phyloP scores from a whole-genome alignment of 2,797 vertebrate species.

The Lepilemur ruficaudatus region DNA sequence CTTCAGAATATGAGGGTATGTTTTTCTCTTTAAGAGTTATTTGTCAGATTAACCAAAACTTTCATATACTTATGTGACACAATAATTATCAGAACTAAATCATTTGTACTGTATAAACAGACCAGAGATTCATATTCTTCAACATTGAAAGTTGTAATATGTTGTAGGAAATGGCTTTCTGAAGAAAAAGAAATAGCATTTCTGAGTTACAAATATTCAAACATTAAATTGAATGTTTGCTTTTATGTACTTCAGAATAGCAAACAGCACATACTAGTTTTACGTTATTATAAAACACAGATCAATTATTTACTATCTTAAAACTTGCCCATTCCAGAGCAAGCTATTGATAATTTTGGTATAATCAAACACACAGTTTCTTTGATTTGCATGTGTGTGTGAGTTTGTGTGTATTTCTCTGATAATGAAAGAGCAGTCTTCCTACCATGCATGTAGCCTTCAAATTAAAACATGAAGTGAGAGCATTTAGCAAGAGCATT shows the following conservation, averaged over 20 bases:
- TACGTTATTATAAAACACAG: neutral
- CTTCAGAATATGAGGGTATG: neutral
- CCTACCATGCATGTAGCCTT: neutral
- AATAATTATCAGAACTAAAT: neutral
- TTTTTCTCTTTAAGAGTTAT: neutral
- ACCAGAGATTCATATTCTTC: neutral
- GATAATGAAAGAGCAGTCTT: neutral
- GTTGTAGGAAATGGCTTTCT: neutral
- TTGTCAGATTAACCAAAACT: neutral
- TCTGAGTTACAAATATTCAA: neutral
- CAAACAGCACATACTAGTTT: neutral
- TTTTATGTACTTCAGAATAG: neutral
- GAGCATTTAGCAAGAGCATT: neutral
- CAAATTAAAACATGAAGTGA: neutral
- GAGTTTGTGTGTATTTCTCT: neutral
- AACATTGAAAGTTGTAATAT: neutral
- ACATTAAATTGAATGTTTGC: neutral
- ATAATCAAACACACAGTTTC: neutral
- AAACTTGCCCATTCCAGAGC: neutral
- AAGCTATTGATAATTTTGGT: neutral
- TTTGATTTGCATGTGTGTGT: neutral
- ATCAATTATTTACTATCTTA: neutral
- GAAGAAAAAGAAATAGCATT: neutral
- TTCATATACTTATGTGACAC: neutral
- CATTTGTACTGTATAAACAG: neutral